These are phyloP conservation scores for Spatulosminthurus flaviceps DNA, from an alignment of 2,888 invertebrate species.

Conservation along the genomic window DNA sequence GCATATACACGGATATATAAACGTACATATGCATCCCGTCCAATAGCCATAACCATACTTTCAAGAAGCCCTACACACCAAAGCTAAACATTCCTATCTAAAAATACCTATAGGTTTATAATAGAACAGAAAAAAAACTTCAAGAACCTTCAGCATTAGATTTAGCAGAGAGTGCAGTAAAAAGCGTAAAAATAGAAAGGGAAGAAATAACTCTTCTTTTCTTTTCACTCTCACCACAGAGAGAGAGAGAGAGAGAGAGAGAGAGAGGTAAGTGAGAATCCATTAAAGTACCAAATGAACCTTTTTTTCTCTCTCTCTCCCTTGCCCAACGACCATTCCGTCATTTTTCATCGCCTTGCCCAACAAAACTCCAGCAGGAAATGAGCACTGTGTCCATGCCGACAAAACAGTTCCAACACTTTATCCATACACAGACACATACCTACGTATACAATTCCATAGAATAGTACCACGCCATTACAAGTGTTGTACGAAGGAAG, in stretches of 20 bases:
- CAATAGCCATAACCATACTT: too few relatives aligned
- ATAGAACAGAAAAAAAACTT: too few relatives aligned
- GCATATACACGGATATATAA: too few relatives aligned
- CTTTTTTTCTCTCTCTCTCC: constrained; percentile 27
- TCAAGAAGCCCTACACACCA: too few relatives aligned
- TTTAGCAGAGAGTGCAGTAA: not conserved
- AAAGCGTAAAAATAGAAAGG: constrained; percentile 11
- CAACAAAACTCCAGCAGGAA: not conserved
- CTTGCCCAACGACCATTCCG: constrained; percentile 45
- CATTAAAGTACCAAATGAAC: constrained; percentile 45
- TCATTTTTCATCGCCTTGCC: constrained; percentile 46
- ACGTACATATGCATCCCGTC: too few relatives aligned
- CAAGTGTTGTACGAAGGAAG: not conserved
- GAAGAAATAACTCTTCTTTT: constrained; percentile 27
- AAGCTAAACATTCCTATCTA: too few relatives aligned
- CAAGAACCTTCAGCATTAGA: not conserved
- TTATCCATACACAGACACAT: not conserved
- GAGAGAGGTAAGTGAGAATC: constrained; percentile 37
- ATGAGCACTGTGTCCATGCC: not conserved
- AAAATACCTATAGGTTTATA: too few relatives aligned
- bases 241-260: not conserved
- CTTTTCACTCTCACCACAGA: constrained; percentile 4
- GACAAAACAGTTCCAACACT: not conserved
- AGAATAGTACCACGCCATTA: too few relatives aligned
- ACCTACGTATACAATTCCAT: not conserved